These are phyloP conservation scores for Cyaniris semiargus DNA, from an alignment of 2,888 invertebrate species.

Conservation along the genomic window DNA sequence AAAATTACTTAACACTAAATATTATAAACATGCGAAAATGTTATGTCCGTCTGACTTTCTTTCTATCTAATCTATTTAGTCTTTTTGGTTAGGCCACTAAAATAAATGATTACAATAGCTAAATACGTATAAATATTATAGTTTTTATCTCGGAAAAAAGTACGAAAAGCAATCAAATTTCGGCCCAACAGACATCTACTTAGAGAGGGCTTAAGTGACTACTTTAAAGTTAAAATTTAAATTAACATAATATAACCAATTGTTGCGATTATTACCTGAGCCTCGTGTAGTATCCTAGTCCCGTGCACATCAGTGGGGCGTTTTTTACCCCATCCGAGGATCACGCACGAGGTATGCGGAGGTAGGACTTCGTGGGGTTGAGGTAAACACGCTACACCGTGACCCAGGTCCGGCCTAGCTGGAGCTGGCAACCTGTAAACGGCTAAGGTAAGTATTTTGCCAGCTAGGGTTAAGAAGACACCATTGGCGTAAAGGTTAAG, in stretches of 20 bases:
- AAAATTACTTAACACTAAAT: no score
- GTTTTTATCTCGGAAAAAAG: no score
- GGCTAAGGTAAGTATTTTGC: background rate
- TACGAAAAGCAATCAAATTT: no score
- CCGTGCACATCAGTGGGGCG: slow-evolving; percentile 88
- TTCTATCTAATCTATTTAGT: no score
- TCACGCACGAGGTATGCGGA: slow-evolving; percentile 85
- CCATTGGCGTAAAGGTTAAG: no score
- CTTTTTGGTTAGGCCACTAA: no score
- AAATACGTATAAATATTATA: no score
- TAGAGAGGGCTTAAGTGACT: no score
- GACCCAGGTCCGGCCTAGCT: slow-evolving; percentile 67
- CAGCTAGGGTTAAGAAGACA: background rate
- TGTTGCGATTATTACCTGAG: slow-evolving; percentile 78
- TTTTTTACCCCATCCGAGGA: slow-evolving; percentile 96
- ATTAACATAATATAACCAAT: background rate
- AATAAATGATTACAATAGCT: no score
- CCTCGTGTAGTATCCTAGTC: slow-evolving; percentile 91
- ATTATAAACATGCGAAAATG: no score
- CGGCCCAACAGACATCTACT: no score
- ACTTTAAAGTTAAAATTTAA: background rate
- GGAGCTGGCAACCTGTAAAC: slow-evolving; percentile 59
- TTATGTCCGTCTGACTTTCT: no score
- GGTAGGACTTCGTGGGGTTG: slow-evolving; percentile 84
- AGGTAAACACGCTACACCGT: slow-evolving; percentile 90